Evolutionary conservation across 2,113 vertebrate genomes (phyloP).

Genomic region (Atherinomorus stipes): DNA sequence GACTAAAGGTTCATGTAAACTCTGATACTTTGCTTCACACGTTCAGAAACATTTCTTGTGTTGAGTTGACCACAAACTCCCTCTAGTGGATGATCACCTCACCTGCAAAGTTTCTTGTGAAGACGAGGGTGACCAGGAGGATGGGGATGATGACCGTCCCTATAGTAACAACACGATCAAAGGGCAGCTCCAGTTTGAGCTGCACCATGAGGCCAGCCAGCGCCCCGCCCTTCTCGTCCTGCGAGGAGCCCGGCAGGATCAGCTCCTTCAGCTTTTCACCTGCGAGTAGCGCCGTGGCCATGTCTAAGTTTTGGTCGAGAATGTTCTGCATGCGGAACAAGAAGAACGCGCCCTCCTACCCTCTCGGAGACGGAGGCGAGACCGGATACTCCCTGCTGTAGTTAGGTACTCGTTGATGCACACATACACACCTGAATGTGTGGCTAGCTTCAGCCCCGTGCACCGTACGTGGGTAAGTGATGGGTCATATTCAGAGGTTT

Average conservation of each 20-base stretch:
- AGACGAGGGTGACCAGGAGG: slow-evolving; percentile 96
- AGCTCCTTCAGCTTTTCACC: slow-evolving; percentile 99
- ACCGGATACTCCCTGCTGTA: slow-evolving; percentile 32
- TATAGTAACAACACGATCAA: slow-evolving; percentile 97
- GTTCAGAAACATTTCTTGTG: neutral
- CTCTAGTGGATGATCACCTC: slow-evolving; percentile 74
- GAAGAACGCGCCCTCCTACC: slow-evolving; percentile 32
- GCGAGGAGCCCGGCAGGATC: slow-evolving; percentile 93
- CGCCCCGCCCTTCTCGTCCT: slow-evolving; percentile 93
- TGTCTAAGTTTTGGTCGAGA: slow-evolving; percentile 97
- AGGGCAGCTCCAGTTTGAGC: slow-evolving; percentile 96
- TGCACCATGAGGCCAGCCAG: slow-evolving; percentile 94
- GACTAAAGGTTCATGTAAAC: neutral
- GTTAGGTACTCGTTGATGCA: slow-evolving; percentile 29
- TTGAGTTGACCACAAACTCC: neutral
- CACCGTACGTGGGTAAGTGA: slow-evolving; percentile 34
- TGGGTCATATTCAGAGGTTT: slow-evolving; percentile 29
- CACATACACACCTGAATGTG: slow-evolving; percentile 12
- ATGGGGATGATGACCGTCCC: slow-evolving; percentile 98
- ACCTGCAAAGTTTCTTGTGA: slow-evolving; percentile 99
- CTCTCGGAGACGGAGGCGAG: slow-evolving; percentile 41
- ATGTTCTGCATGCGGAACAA: slow-evolving; percentile 93
- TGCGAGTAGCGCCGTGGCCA: slow-evolving; percentile 97
- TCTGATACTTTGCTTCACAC: neutral
- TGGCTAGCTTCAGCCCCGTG: slow-evolving; percentile 50